Evolutionary conservation across 1,140 invertebrate species (phyloP).

Genomic region (Anthonomus grandis): DNA sequence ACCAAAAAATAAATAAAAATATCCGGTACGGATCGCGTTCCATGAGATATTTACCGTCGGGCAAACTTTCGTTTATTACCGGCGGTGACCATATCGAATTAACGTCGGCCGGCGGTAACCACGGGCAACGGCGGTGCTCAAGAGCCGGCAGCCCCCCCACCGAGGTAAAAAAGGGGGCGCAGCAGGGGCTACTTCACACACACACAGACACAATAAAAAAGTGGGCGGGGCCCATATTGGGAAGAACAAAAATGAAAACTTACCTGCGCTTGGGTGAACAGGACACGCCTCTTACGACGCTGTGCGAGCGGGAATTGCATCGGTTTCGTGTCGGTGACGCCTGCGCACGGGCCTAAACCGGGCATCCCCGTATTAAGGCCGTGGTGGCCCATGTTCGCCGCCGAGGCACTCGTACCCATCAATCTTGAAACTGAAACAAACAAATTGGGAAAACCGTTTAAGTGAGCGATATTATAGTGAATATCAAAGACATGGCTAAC

Average conservation of each 20-base stretch:
- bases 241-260: no score
- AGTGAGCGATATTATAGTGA: no score
- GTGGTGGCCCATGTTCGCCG: conserved; percentile 77
- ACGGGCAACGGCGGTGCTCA: no score
- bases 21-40: conserved; percentile 6
- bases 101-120: no score
- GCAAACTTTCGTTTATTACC: conserved; percentile 21
- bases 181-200: conserved; percentile 13
- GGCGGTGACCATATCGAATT: conserved; percentile 18
- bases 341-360: conserved; percentile 67
- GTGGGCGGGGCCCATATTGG: conserved; percentile 3
- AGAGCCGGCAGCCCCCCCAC: no score
- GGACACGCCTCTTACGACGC: conserved; percentile 89
- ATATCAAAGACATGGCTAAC: no score
- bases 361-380: conserved; percentile 82
- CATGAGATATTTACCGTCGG: conserved; percentile 24
- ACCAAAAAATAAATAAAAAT: background rate
- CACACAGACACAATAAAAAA: conserved; percentile 4
- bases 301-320: conserved; percentile 90
- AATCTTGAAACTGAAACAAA: conserved; percentile 79
- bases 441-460: no score
- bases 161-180: conserved; percentile 16
- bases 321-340: conserved; percentile 74
- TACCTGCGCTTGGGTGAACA: conserved; percentile 97
- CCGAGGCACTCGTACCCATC: conserved; percentile 76